Evolutionary conservation across 2,888 invertebrate genomes (phyloP).

Genomic region (Patella caerulea): DNA sequence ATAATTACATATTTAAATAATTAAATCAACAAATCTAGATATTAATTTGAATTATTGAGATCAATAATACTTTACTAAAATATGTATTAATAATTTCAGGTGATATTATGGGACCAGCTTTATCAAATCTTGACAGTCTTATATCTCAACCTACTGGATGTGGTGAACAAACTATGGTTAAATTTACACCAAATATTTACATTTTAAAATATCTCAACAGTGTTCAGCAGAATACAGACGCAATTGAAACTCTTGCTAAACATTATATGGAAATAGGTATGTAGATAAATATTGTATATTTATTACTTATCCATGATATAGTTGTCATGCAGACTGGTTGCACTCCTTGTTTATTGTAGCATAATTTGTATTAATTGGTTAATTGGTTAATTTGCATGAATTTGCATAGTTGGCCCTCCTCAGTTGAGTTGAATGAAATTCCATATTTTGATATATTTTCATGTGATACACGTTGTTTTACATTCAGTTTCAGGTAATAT

Average conservation of each 20-base stretch:
- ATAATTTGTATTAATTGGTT: no score
- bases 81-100: constrained; percentile 48
- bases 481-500: no score
- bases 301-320: not conserved
- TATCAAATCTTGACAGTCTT: constrained; percentile 76
- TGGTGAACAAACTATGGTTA: constrained; percentile 87
- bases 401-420: no score
- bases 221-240: constrained; percentile 74
- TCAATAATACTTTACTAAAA: not conserved
- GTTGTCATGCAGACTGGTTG: no score
- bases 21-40: no score
- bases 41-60: no score
- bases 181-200: constrained; percentile 82
- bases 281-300: not conserved
- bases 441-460: no score
- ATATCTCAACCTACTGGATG: constrained; percentile 82
- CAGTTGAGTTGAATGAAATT: no score
- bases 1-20: no score
- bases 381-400: no score
- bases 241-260: constrained; percentile 75
- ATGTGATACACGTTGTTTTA: no score
- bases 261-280: constrained; percentile 77
- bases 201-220: constrained; percentile 78
- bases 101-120: constrained; percentile 71
- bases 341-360: no score